Evolutionary conservation across 2,113 vertebrate genomes (phyloP).

Genomic region (Tragelaphus imberbis): DNA sequence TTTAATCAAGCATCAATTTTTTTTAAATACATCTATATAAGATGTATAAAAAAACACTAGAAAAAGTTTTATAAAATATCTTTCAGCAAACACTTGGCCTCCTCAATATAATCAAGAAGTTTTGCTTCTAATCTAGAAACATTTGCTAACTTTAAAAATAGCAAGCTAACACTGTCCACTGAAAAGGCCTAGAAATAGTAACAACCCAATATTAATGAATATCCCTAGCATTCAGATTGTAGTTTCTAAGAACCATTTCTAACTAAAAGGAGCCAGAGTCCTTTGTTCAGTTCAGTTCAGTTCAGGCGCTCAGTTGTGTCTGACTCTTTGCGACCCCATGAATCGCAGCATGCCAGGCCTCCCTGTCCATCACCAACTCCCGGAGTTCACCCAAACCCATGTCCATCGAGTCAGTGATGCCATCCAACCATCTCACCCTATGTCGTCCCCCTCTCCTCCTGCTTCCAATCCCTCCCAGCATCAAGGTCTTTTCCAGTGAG

Average conservation of each 20-base stretch:
- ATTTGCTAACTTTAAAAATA: slow-evolving; percentile 17
- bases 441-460: too few relatives aligned
- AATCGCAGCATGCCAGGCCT: too few relatives aligned
- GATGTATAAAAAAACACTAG: not conserved
- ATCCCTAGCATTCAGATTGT: not conserved
- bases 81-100: not conserved
- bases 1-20: not conserved
- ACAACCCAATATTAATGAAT: not conserved
- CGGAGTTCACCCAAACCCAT: too few relatives aligned
- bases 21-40: not conserved
- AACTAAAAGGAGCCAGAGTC: not conserved
- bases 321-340: too few relatives aligned
- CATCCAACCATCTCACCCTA: too few relatives aligned
- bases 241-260: not conserved
- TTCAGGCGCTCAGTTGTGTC: too few relatives aligned
- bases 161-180: not conserved
- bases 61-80: slow-evolving; percentile 35
- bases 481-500: too few relatives aligned
- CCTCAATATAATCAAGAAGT: not conserved
- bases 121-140: slow-evolving; percentile 38
- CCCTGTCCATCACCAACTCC: too few relatives aligned
- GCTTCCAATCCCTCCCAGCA: too few relatives aligned
- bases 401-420: too few relatives aligned
- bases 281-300: not conserved
- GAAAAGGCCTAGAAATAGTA: not conserved